Conservation (phyloP, 1,140 invertebrate genomes). For the Tetragonula clypearis region DNA sequence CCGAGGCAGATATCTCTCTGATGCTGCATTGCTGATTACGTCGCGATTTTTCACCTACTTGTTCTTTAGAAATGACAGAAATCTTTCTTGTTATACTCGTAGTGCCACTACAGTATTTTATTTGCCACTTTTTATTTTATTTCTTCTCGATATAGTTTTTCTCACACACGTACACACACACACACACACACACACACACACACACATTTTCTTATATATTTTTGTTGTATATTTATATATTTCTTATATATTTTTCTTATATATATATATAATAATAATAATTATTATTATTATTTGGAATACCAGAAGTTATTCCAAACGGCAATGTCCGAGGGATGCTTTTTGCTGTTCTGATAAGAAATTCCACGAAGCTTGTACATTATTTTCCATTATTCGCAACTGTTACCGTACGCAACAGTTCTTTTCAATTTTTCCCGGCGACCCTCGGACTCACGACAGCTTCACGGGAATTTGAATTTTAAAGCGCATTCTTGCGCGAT, state of each 20-base stretch:
- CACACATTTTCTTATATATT: too few species aligned
- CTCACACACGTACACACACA: too few species aligned
- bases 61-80: not conserved
- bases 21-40: constrained; percentile 1
- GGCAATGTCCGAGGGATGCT: not conserved
- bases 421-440: not conserved
- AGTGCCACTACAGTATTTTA: too few species aligned
- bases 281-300: not conserved
- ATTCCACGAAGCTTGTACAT: not conserved
- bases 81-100: not conserved
- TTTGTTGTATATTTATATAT: not conserved
- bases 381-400: not conserved
- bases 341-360: not conserved
- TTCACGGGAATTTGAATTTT: constrained; percentile 29
- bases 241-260: not conserved
- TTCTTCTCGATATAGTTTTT: not conserved
- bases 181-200: too few species aligned
- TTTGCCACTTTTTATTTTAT: not conserved
- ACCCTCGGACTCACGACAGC: not conserved
- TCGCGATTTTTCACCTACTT: too few species aligned
- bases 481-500: constrained; percentile 10
- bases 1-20: not conserved
- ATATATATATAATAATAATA: too few species aligned
- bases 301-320: not conserved
- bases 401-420: not conserved